A percentile compares a stretch with the other conserved stretches of the same genome.
Conservation (phyloP, 2,888 invertebrate genomes). For the Drosophila monieri region DNA sequence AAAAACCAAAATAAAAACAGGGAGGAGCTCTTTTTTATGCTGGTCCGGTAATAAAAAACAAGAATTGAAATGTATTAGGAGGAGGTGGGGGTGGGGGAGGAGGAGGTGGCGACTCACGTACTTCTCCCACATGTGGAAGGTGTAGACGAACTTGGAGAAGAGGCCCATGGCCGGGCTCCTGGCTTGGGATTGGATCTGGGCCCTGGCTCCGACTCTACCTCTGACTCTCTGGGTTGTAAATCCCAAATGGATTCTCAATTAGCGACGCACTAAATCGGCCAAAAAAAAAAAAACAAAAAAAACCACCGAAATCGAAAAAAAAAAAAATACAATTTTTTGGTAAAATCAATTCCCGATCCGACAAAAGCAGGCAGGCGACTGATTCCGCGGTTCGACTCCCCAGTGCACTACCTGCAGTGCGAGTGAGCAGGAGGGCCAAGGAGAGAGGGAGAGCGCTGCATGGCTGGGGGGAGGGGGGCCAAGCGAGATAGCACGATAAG, state of each 20-base stretch:
- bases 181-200: neutral
- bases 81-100: neutral
- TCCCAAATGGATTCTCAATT: slow-evolving; percentile 53
- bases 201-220: slow-evolving; percentile 15
- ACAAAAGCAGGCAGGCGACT: slow-evolving; percentile 41
- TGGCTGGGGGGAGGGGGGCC: slow-evolving; percentile 2
- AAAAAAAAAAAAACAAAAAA: neutral
- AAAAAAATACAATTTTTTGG: neutral
- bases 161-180: slow-evolving; percentile 55
- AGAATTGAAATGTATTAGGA: slow-evolving; percentile 1
- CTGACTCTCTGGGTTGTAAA: slow-evolving; percentile 13
- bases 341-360: slow-evolving; percentile 10
- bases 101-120: slow-evolving; percentile 44
- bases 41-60: neutral
- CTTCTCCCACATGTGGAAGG: slow-evolving; percentile 68
- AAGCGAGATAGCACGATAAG: slow-evolving; percentile 6
- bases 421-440: neutral
- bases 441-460: neutral
- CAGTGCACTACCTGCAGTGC: slow-evolving; percentile 9
- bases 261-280: slow-evolving; percentile 39
- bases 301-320: neutral
- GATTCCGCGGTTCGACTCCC: slow-evolving; percentile 14
- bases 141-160: slow-evolving; percentile 70
- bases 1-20: neutral
- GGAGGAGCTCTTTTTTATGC: neutral